Evolutionary conservation across 2,797 vertebrate genomes (phyloP), one percentile per base, ranked within the genome.

Genomic region (Pangasius mekongensis): DNA sequence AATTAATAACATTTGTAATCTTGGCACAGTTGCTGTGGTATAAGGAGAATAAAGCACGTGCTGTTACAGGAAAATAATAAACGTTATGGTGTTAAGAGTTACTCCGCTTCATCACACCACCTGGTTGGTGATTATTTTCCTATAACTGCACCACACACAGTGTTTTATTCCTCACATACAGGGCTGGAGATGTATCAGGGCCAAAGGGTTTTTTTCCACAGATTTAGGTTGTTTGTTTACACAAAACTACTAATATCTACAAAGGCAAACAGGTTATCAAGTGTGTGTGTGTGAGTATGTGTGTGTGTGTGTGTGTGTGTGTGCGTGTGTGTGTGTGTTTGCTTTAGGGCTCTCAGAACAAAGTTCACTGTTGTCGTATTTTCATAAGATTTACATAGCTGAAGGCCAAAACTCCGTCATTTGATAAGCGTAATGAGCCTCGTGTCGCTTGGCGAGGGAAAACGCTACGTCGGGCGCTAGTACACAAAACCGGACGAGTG

Each of bases 301-400:
- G 27, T 52, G 73, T 47, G 73, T 49, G 73, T 84, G 16, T 94
- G 93, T 94, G 67, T 71, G 67, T 47, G 43, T 74, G 71, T 74
- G 67, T 8, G 67, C 94, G 93, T 92, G 92, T 81, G 94, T 94
- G 91, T 81, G 14, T 94, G 93, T 94, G 67, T 71, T 36, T 71
- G 67, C 43, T 73, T 73, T 43, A 73, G 71, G 20, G 43, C 71
- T 20, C 6, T 18, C 33, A 8, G 67, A 69, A 36, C 67, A 69
- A 76, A 76, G n/a, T 33, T 10, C 30, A 33, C 8, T 56, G 7
- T 33, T 18, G 13, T 33, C n/a, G 8, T 56, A 78, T 78, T 78
- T 78, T 33, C 76, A 30, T 56, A 78, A 22, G 52, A 22, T 56
- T 54, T 78, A 78, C 49, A 78, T 56, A 49, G 22, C 69, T 22